These are phyloP conservation scores for Rhinoraja longicauda DNA, from an alignment of 2,797 vertebrate species.

Conservation along the genomic window DNA sequence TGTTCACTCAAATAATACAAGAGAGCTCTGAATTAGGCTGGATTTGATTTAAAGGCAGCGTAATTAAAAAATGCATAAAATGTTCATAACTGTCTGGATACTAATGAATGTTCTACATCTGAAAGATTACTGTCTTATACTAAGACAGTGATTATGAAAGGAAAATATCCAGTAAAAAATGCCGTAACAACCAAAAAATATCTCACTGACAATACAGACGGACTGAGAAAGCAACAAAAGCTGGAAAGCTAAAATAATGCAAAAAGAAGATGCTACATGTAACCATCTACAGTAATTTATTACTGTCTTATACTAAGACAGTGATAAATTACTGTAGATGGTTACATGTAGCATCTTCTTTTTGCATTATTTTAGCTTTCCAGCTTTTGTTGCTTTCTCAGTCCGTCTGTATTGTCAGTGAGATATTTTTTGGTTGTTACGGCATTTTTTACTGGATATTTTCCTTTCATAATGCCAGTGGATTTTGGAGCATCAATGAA, in stretches of 20 bases:
- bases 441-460: neutral
- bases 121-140: neutral
- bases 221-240: neutral
- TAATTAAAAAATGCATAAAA: neutral
- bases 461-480: neutral
- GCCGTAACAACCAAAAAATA: neutral
- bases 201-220: neutral
- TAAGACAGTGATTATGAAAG: neutral
- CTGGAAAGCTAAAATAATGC: neutral
- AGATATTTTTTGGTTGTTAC: neutral
- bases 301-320: neutral
- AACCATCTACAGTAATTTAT: neutral
- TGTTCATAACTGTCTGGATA: neutral
- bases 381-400: neutral
- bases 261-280: neutral
- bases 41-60: neutral
- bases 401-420: neutral
- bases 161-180: neutral
- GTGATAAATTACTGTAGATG: neutral
- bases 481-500: neutral
- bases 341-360: too few species aligned
- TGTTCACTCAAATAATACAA: neutral
- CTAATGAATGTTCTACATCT: neutral
- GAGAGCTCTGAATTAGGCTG: neutral
- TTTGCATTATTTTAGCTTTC: neutral